Conservation (phyloP, 2,797 vertebrate species). For the Danio albolineatus region DNA sequence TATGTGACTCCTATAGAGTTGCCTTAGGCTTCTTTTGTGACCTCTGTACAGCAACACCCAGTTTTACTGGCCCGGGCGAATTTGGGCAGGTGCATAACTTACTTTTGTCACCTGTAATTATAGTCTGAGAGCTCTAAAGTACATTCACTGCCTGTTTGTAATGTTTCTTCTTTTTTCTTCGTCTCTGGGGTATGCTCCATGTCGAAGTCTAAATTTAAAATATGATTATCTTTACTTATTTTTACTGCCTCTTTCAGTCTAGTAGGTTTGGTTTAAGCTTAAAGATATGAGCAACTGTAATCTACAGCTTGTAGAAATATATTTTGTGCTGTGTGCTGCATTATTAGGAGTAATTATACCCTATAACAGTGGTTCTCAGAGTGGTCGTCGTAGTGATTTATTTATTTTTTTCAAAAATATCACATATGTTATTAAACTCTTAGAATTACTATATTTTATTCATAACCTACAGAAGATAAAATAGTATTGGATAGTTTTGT, state of each 20-base stretch:
- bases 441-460: no score
- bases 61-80: neutral
- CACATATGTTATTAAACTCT: no score
- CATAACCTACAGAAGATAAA: no score
- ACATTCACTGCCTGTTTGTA: neutral
- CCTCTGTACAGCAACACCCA: neutral
- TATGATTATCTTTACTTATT: neutral
- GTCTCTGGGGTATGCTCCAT: neutral
- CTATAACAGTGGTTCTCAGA: no score
- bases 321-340: no score
- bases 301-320: neutral
- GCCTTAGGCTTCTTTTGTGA: neutral
- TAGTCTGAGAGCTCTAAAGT: neutral
- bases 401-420: no score
- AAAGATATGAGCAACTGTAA: neutral
- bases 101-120: slow-evolving; percentile 21
- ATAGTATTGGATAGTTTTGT: no score
- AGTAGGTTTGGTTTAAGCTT: no score
- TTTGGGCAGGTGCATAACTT: neutral
- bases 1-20: neutral
- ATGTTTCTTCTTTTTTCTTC: neutral
- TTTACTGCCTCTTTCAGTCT: neutral
- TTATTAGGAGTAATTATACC: no score
- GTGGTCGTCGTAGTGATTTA: no score
- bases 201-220: no score